These are phyloP conservation scores for Calliphora vomitoria DNA, from an alignment of 2,888 invertebrate species.

Conservation along the genomic window DNA sequence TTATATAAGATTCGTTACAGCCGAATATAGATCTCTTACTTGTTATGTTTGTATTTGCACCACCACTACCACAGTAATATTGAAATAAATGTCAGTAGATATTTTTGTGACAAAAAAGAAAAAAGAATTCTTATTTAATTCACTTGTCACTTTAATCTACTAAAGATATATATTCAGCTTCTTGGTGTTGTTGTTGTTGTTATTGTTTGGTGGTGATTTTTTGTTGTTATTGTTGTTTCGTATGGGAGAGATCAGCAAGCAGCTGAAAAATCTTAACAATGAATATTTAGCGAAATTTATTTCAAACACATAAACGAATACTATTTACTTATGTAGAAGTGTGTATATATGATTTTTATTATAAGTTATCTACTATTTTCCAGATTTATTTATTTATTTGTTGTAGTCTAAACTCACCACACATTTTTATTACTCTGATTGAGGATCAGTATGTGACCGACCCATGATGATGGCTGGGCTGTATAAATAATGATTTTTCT, in stretches of 20 bases:
- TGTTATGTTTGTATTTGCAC: not conserved
- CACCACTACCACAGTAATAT: not conserved
- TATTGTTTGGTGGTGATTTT: not conserved
- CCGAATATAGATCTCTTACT: too few relatives aligned
- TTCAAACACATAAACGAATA: not conserved
- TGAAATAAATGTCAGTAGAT: conserved; percentile 6
- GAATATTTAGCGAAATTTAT: conserved; percentile 20
- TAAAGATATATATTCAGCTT: conserved; percentile 59
- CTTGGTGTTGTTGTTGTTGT: too few relatives aligned
- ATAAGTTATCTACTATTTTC: conserved; percentile 22
- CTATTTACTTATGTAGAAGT: too few relatives aligned
- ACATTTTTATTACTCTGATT: conserved; percentile 57
- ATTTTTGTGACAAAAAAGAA: not conserved
- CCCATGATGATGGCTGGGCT: not conserved
- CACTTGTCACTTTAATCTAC: conserved; percentile 72
- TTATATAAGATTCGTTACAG: too few relatives aligned
- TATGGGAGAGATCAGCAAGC: conserved; percentile 27
- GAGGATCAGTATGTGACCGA: conserved; percentile 65
- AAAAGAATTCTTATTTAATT: conserved; percentile 61
- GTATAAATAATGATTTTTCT: conserved; percentile 24
- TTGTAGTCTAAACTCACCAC: conserved; percentile 56
- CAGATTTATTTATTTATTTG: conserved; percentile 37
- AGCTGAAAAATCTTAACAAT: not conserved
- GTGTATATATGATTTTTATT: conserved; percentile 1
- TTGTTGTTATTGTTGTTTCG: conserved; percentile 8